Evolutionary conservation across 2,113 vertebrate species (phyloP).

Genomic region (Onychorhynchus coronatus): DNA sequence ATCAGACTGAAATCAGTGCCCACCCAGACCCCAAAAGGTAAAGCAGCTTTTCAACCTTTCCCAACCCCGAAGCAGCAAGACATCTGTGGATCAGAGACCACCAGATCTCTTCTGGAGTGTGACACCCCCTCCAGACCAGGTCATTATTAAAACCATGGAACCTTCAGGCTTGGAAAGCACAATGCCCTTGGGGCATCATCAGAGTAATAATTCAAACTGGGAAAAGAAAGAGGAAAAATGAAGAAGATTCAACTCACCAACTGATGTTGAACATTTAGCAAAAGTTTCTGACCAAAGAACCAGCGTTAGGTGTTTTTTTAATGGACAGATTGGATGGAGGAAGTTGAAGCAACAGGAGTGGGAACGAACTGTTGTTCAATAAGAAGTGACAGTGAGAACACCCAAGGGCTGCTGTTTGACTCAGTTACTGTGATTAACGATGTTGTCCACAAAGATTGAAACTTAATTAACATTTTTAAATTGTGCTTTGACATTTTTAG

Average conservation of each 20-base stretch:
- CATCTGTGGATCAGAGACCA: accelerated
- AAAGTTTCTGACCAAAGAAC: background rate
- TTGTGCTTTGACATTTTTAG: slow-evolving; percentile 38
- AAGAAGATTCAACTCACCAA: background rate
- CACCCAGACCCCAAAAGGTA: accelerated
- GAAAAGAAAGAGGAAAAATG: background rate
- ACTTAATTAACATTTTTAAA: slow-evolving; percentile 59
- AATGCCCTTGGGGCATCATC: background rate
- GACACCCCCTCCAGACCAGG: background rate
- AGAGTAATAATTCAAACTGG: background rate
- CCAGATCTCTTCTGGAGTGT: background rate
- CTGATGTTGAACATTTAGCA: background rate
- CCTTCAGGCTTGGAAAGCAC: background rate
- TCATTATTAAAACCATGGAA: background rate
- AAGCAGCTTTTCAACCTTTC: background rate
- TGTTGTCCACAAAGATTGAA: slow-evolving; percentile 35
- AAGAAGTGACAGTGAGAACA: slow-evolving; percentile 6
- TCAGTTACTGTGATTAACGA: slow-evolving; percentile 42
- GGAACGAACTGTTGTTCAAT: slow-evolving; percentile 15
- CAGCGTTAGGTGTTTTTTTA: background rate
- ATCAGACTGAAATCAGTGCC: background rate
- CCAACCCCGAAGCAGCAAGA: background rate
- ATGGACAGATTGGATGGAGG: background rate
- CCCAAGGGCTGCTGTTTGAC: background rate
- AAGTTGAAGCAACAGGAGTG: background rate